These are phyloP conservation scores for Corydoras maculifer DNA, from an alignment of 2,113 vertebrate species.

Conservation along the genomic window DNA sequence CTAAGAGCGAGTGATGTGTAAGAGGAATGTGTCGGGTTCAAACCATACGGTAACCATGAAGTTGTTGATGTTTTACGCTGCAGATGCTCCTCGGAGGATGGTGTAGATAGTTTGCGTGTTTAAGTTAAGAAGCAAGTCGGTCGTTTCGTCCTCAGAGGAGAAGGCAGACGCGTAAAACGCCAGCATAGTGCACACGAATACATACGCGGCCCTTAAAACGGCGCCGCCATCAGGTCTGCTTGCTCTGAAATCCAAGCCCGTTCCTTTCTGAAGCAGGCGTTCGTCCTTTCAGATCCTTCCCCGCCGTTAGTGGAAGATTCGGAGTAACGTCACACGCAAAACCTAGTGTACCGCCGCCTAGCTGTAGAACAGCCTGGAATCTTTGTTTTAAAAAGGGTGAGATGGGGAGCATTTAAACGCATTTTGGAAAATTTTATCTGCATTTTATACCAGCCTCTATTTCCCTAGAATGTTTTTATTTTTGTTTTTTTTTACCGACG, in stretches of 20 bases:
- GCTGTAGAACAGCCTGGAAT: constrained; percentile 32
- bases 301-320: constrained; percentile 23
- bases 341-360: constrained; percentile 10
- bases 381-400: constrained; percentile 44
- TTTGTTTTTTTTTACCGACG: constrained; percentile 69
- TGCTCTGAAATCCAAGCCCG: constrained; percentile 10
- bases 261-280: constrained; percentile 12
- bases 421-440: constrained; percentile 59
- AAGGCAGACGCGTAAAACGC: constrained; percentile 27
- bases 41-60: constrained; percentile 34
- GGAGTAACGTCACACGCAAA: constrained; percentile 19
- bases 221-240: constrained; percentile 11
- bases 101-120: constrained; percentile 37
- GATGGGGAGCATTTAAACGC: constrained; percentile 57
- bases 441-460: constrained; percentile 77
- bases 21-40: constrained; percentile 28
- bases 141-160: constrained; percentile 29
- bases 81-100: constrained; percentile 20
- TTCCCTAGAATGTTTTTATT: constrained; percentile 74
- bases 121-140: constrained; percentile 36
- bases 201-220: not conserved
- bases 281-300: constrained; percentile 11
- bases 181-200: constrained; percentile 20
- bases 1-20: constrained; percentile 14
- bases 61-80: constrained; percentile 28